Evolutionary conservation across 2,113 vertebrate species (phyloP).

Genomic region (Glaucidium brasilianum): DNA sequence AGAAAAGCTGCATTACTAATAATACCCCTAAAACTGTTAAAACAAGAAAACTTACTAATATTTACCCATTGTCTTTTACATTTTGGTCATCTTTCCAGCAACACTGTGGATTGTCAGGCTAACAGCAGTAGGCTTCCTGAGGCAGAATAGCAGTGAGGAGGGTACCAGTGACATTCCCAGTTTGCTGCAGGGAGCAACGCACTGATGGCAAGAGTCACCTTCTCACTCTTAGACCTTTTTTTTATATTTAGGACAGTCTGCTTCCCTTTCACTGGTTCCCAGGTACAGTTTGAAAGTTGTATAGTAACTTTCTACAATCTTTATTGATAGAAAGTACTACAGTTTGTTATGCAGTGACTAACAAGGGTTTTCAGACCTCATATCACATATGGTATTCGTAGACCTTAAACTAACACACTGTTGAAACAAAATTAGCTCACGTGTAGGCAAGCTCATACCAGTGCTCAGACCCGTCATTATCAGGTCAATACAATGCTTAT

Average conservation of each 20-base stretch:
- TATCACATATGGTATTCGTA: too few relatives aligned
- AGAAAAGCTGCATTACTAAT: background rate
- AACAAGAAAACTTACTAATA: background rate
- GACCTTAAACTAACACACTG: background rate
- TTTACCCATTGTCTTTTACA: background rate
- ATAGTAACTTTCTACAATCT: background rate
- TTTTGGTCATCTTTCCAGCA: background rate
- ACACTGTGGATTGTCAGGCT: background rate
- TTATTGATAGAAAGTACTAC: background rate
- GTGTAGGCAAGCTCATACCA: background rate
- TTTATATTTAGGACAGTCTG: background rate
- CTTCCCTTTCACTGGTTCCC: background rate
- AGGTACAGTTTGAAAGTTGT: background rate
- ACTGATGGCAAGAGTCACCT: background rate
- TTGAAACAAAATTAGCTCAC: background rate
- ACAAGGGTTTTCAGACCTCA: background rate
- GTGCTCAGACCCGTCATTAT: background rate
- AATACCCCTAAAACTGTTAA: background rate
- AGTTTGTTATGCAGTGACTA: background rate
- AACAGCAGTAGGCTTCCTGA: background rate
- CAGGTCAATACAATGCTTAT: background rate
- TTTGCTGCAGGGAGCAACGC: background rate
- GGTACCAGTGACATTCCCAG: background rate
- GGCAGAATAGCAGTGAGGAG: background rate
- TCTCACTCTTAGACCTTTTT: background rate